Evolutionary conservation across 2,797 vertebrate genomes (phyloP).

Genomic region (Loriculus beryllinus): DNA sequence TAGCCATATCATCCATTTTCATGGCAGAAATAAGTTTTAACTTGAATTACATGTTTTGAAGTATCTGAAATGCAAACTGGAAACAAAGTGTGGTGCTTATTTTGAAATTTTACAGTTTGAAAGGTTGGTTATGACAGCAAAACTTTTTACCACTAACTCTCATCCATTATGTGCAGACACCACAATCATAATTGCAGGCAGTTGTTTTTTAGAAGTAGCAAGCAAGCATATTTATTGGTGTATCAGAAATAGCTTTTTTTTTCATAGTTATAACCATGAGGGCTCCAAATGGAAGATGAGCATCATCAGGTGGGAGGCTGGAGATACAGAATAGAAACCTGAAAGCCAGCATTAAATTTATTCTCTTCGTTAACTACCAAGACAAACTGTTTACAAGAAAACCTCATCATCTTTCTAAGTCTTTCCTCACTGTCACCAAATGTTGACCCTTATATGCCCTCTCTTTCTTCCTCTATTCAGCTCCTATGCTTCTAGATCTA

Average conservation of each 20-base stretch:
- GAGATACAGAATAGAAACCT: slow-evolving; percentile 29
- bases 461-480: not conserved
- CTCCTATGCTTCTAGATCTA: not conserved
- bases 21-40: not conserved
- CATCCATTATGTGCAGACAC: slow-evolving; percentile 28
- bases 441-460: not conserved
- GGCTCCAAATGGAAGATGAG: slow-evolving; percentile 54
- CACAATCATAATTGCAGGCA: slow-evolving; percentile 49
- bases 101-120: slow-evolving; percentile 40
- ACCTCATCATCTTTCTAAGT: not conserved
- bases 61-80: not conserved
- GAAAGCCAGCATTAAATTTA: slow-evolving; percentile 20
- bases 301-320: slow-evolving; percentile 55
- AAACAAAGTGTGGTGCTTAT: not conserved
- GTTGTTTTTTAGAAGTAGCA: slow-evolving; percentile 17
- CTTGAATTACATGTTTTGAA: not conserved
- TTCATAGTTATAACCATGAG: slow-evolving; percentile 45
- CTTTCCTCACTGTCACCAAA: not conserved
- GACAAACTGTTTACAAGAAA: slow-evolving; percentile 55
- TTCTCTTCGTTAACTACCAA: not conserved
- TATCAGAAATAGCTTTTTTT: slow-evolving; percentile 66
- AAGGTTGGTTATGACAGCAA: slow-evolving; percentile 15
- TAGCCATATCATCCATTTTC: not conserved
- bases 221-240: slow-evolving; percentile 35
- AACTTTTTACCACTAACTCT: slow-evolving; percentile 26